Evolutionary conservation across 2,888 invertebrate species (phyloP), one percentile per base, ranked within the genome.

Genomic region (Parelbella ahira): DNA sequence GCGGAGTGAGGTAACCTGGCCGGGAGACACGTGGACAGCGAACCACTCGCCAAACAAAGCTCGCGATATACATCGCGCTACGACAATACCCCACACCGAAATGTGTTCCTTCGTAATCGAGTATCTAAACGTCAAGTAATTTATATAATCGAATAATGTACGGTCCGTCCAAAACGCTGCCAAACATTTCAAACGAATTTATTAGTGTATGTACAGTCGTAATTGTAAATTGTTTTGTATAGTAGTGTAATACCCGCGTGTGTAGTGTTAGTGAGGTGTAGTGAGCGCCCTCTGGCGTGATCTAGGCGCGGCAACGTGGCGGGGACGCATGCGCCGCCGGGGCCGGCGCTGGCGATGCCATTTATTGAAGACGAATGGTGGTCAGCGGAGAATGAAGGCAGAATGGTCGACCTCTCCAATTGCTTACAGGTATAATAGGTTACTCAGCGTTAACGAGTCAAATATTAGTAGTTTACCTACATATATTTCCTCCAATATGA

Each of bases 331-430:
- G 89, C 89, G 81, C 87, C 89, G 88, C 79, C 88, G 80, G 89
- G 83, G 75, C 88, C 88, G 88, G 89, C 90, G 82, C 86, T 92
- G 92, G 93, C 94, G 90, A 96, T 96, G 96, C 96, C 96, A 90
- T 97, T 96, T 91, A 96, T 97, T 88, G 96, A 97, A 90, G 96
- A 97, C 91, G 96, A 97, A 81, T 91, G 96, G 78, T 97, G 97
- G 97, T 94, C 96, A 90, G 95, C 95, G 72, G 96, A 96, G 90
- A 96, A 95, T 89, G 96, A 96, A 89, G 95, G 95, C 81, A 96
- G 95, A 84, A 95, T 96, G 93, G 95, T 96, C 69, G 96, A 96
- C 78, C 90, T 96, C 73, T 93, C 95, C 62, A 93, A 93, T 80
- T 96, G 96, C 88, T 91, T 96, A 69, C 94, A 94, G 91, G 96